These are phyloP conservation scores for Tubiluchus corallicola DNA, from an alignment of 2,888 invertebrate genomes.

Conservation along the genomic window DNA sequence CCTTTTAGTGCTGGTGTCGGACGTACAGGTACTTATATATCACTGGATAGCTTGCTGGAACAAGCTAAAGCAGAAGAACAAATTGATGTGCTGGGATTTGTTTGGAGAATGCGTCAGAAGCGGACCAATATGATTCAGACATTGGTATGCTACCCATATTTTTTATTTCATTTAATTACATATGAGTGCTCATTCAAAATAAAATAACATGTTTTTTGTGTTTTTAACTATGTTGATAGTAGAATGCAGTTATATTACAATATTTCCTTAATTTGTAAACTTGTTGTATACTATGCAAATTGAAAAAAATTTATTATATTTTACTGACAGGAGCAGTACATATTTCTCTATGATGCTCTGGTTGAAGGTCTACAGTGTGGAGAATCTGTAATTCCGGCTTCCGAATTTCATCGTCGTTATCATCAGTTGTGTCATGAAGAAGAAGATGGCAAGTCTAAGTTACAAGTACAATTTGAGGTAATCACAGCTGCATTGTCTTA, in stretches of 20 bases:
- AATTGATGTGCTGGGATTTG: not conserved
- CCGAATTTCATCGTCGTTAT: constrained; percentile 3
- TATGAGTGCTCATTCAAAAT: no score
- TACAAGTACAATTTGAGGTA: not conserved
- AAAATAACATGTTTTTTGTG: no score
- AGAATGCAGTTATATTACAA: no score
- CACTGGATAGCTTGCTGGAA: not conserved
- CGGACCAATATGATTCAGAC: not conserved
- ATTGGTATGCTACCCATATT: no score
- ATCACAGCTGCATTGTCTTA: no score
- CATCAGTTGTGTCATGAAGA: not conserved
- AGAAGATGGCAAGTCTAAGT: not conserved
- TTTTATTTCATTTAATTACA: no score
- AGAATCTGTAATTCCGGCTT: not conserved
- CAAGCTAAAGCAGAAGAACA: not conserved
- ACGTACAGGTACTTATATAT: not conserved
- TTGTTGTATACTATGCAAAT: no score
- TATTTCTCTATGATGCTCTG: not conserved
- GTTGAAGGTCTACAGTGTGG: not conserved
- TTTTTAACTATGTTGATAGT: no score
- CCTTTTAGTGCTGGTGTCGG: constrained; percentile 1
- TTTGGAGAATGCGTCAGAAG: not conserved
- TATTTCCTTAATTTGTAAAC: no score
- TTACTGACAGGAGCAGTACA: constrained; percentile 3
- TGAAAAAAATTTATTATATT: no score